These are phyloP conservation scores for Odontomyia ornata DNA, from an alignment of 2,888 invertebrate genomes.

Conservation along the genomic window DNA sequence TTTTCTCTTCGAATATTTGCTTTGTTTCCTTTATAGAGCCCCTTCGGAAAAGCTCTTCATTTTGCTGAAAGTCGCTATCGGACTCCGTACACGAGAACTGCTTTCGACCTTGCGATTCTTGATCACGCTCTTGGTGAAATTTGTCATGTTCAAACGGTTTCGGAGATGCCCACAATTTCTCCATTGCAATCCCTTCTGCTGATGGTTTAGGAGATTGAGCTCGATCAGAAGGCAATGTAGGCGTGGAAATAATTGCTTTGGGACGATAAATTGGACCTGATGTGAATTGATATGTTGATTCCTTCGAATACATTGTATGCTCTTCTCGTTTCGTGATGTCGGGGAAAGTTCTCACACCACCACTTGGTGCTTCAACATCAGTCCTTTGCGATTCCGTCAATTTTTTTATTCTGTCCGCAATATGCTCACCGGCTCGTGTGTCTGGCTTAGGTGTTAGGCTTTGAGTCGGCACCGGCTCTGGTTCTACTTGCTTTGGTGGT, in stretches of 20 bases:
- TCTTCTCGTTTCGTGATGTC: slow-evolving; percentile 52
- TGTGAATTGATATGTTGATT: slow-evolving; percentile 57
- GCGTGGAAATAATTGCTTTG: slow-evolving; percentile 58
- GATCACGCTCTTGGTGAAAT: slow-evolving; percentile 38
- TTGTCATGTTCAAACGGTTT: slow-evolving; percentile 56
- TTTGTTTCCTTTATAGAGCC: slow-evolving; percentile 56
- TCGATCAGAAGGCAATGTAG: slow-evolving; percentile 58
- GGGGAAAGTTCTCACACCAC: slow-evolving; percentile 68
- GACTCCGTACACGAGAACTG: slow-evolving; percentile 29
- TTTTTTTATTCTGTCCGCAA: slow-evolving; percentile 69
- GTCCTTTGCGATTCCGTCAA: slow-evolving; percentile 69
- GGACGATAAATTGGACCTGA: slow-evolving; percentile 63
- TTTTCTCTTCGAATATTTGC: slow-evolving; percentile 55
- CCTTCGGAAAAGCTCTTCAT: slow-evolving; percentile 56
- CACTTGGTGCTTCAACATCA: slow-evolving; percentile 68
- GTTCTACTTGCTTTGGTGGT: slow-evolving; percentile 58
- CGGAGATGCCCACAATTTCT: slow-evolving; percentile 71
- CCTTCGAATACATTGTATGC: slow-evolving; percentile 54
- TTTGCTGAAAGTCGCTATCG: slow-evolving; percentile 57
- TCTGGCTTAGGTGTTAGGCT: slow-evolving; percentile 68
- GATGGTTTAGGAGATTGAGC: slow-evolving; percentile 69
- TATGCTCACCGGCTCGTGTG: slow-evolving; percentile 65
- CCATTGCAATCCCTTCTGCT: slow-evolving; percentile 73
- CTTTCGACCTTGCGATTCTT: slow-evolving; percentile 28
- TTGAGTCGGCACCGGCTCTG: slow-evolving; percentile 76